Percentiles rank a stretch among this genome's conserved stretches.
phyloP scores from a whole-genome alignment of 2,888 invertebrate genomes.

The Odontocerum albicorne region DNA sequence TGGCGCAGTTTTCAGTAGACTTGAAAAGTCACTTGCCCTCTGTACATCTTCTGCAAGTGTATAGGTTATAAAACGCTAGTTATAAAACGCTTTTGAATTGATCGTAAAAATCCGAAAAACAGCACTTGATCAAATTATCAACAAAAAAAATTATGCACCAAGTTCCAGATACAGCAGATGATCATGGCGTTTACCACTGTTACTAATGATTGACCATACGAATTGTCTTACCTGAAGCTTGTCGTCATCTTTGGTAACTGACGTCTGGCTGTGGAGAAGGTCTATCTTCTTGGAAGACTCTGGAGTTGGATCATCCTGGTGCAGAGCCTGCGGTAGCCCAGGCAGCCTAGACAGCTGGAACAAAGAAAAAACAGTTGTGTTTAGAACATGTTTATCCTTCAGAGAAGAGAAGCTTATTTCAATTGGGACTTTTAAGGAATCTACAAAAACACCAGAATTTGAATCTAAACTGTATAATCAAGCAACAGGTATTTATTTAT shows the following conservation, averaged over 20 bases:
- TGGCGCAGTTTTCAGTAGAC: too few species aligned
- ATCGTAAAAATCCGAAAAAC: neutral
- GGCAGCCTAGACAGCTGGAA: constrained; percentile 6
- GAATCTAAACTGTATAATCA: too few species aligned
- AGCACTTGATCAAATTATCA: neutral
- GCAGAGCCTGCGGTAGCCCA: constrained; percentile 38
- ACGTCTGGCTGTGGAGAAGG: constrained; percentile 51
- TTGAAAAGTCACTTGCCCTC: too few species aligned
- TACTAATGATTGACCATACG: neutral
- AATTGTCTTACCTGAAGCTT: constrained; percentile 49
- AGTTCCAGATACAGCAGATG: neutral
- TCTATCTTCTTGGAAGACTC: constrained; percentile 48
- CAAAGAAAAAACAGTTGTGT: neutral
- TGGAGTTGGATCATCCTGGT: constrained; percentile 38
- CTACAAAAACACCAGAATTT: too few species aligned
- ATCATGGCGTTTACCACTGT: neutral
- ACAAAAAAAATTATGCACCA: neutral
- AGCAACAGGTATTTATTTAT: too few species aligned
- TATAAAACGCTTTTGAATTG: neutral
- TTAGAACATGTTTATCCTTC: neutral
- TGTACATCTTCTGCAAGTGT: too few species aligned
- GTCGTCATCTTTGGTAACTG: constrained; percentile 49
- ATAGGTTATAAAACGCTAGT: too few species aligned
- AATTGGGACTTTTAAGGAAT: too few species aligned
- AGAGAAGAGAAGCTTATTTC: too few species aligned